Base-by-base conservation (phyloP, 2,113 vertebrate species). In the Herpetotheres cachinnans region DNA sequence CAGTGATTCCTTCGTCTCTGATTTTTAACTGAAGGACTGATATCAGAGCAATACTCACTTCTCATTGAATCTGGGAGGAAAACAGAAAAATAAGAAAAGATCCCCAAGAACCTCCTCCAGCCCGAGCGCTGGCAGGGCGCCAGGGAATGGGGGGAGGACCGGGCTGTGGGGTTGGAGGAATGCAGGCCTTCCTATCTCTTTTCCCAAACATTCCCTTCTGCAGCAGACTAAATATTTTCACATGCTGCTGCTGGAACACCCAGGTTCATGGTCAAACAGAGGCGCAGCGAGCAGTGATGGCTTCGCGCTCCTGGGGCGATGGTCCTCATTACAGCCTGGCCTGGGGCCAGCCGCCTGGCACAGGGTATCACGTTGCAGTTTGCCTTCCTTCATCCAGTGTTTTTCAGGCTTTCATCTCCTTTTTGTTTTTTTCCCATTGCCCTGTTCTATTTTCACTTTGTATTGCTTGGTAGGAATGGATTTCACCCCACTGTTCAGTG, bases 201-300 rank as follows among this genome's bases (percentile, higher is more conserved):
- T 93, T 84, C 94, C 85, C 92, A 97, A 96, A 95, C 87, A 96
- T 96, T 95, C 84, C 26, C 67, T 59, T 67, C 91, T 89, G 80
- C 81, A 78, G 88, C 95, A 95, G 96, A 97, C 95, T 93, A 96
- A 97, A 96, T 93, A 96, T 95, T 95, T 88, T 94, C 78, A 74
- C 70, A 76, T 86, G 95, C 85, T 93, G 92, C 90, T 49, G 88
- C 74, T 76, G 85, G 80, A 96, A 89, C 88, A 91, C 78, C 85
- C 86, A 86, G n/a, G 85, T 88, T 92, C 86, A 25, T 59, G 82
- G 85, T 47, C 85, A 50, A 47, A 49, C 44, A 34, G 69, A 71
- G 65, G 72, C 11, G 1, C 14, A 69, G 62, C 0, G 17, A 82
- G 30, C 55, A 65, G 34, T 70, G 50, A 73, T 27, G 13, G 52